Conservation (phyloP, 2,797 vertebrate species). For the Platalea minor region DNA sequence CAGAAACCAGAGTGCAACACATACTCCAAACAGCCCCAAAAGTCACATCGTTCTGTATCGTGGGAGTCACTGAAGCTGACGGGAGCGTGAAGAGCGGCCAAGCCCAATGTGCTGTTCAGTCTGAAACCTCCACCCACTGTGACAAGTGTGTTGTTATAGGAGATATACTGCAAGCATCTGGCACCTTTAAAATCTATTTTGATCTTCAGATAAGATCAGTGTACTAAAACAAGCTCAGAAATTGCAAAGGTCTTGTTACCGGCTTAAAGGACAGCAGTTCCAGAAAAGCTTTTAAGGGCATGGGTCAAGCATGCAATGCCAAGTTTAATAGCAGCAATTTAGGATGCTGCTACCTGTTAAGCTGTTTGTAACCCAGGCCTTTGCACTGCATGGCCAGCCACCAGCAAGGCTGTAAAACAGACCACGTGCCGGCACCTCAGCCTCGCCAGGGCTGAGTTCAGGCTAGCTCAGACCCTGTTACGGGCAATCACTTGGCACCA, state of each 20-base stretch:
- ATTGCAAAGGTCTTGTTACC: not conserved
- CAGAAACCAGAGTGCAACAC: not conserved
- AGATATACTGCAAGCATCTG: not conserved
- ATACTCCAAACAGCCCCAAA: not conserved
- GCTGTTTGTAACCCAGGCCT: not conserved
- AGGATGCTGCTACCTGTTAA: not conserved
- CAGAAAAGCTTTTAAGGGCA: slow-evolving; percentile 32
- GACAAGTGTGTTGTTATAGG: not conserved
- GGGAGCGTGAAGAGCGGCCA: rapidly evolving
- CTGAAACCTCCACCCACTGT: not conserved
- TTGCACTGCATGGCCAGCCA: not conserved
- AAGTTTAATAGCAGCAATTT: slow-evolving; percentile 16
- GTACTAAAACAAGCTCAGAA: slow-evolving; percentile 15
- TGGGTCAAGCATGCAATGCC: slow-evolving; percentile 6
- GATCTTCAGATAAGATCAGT: slow-evolving; percentile 47
- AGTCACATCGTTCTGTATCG: not conserved
- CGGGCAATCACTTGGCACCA: not conserved
- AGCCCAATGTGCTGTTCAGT: not conserved
- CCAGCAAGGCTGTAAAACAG: not conserved
- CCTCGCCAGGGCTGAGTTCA: not conserved
- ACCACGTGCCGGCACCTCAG: not conserved
- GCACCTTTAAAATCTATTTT: slow-evolving; percentile 33
- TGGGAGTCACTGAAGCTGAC: not conserved
- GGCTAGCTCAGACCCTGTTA: not conserved
- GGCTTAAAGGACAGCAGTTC: not conserved